phyloP scores from a whole-genome alignment of 2,113 vertebrate species.

The Scophthalmus maximus region DNA sequence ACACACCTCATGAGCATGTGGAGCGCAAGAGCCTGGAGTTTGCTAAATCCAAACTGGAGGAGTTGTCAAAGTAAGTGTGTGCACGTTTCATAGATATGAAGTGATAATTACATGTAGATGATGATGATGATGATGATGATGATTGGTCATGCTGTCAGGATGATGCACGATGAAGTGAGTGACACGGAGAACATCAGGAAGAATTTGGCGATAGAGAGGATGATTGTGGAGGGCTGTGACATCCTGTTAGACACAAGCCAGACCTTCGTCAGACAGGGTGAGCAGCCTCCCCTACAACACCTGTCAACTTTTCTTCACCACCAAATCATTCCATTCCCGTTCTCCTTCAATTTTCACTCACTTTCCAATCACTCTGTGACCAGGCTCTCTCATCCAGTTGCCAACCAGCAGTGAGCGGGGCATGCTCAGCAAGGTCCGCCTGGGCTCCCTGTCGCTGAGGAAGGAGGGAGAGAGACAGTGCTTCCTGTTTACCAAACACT shows the following conservation, averaged over 20 bases:
- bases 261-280: slow-evolving; percentile 97
- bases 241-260: slow-evolving; percentile 96
- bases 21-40: slow-evolving; percentile 98
- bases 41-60: slow-evolving; percentile 97
- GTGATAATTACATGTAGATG: background rate
- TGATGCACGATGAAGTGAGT: slow-evolving; percentile 98
- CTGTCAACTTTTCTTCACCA: background rate
- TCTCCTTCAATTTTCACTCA: background rate
- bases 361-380: background rate
- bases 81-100: background rate
- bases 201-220: slow-evolving; percentile 97
- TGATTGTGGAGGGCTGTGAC: slow-evolving; percentile 96
- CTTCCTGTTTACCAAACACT: slow-evolving; percentile 96
- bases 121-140: background rate
- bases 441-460: slow-evolving; percentile 92
- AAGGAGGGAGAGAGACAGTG: slow-evolving; percentile 97
- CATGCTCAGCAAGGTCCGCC: slow-evolving; percentile 93
- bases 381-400: slow-evolving; percentile 96
- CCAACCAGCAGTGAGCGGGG: slow-evolving; percentile 95
- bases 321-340: background rate
- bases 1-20: slow-evolving; percentile 96
- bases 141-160: slow-evolving; percentile 77
- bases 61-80: slow-evolving; percentile 85
- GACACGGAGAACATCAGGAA: slow-evolving; percentile 99
- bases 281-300: slow-evolving; percentile 30